Percentiles rank a stretch among this genome's conserved stretches.
These are phyloP conservation scores for Pteropus rufus DNA, from an alignment of 2,797 vertebrate genomes.

Conservation along the genomic window DNA sequence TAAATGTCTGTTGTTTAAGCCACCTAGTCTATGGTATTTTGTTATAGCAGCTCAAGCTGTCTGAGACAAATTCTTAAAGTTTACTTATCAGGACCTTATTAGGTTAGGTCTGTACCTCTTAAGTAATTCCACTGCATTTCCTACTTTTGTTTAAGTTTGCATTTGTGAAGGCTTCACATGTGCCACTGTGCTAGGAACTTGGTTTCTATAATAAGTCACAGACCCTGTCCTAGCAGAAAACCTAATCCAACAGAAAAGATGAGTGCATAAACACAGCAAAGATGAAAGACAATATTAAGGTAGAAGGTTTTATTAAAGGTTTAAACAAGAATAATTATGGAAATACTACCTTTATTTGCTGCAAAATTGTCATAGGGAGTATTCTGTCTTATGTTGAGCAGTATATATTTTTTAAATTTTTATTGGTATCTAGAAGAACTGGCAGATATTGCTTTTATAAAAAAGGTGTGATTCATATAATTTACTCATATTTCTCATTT, in stretches of 20 bases:
- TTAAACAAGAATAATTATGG: slow-evolving; percentile 8
- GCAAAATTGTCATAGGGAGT: neutral
- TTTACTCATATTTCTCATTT: slow-evolving; percentile 24
- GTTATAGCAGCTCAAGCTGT: neutral
- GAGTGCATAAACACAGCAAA: neutral
- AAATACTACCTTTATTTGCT: slow-evolving; percentile 5
- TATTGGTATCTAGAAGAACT: neutral
- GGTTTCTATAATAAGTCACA: neutral
- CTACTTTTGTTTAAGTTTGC: neutral
- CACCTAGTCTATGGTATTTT: neutral
- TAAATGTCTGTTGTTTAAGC: slow-evolving; percentile 9
- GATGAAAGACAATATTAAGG: neutral
- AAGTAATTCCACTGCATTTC: neutral
- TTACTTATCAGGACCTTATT: neutral
- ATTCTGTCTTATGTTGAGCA: neutral
- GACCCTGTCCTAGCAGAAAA: neutral
- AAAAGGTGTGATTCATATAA: neutral
- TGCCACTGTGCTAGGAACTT: neutral
- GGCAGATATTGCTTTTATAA: neutral
- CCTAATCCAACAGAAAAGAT: neutral
- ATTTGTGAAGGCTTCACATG: neutral
- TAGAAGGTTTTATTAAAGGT: neutral
- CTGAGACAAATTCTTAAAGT: neutral
- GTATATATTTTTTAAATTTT: slow-evolving; percentile 40
- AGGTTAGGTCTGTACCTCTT: neutral